Evolutionary conservation across 2,797 vertebrate genomes (phyloP).

Genomic region (Oceanodroma leucorhoa): DNA sequence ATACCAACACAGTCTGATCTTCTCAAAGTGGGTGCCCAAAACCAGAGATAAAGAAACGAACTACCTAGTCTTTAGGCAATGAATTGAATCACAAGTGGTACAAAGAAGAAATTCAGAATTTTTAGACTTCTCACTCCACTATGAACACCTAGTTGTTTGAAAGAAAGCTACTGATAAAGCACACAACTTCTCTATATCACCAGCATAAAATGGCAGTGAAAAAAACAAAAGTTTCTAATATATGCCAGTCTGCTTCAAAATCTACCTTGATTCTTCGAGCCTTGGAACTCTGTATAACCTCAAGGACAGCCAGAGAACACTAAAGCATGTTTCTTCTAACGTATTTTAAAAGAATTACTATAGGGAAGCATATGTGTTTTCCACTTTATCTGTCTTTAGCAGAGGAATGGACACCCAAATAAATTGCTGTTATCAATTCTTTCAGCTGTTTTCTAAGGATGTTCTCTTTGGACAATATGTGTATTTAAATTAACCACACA

Average conservation of each 20-base stretch:
- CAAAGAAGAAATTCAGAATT: background rate
- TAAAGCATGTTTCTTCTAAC: background rate
- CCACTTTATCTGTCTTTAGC: background rate
- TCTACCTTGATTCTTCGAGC: background rate
- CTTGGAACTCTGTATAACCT: background rate
- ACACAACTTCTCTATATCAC: background rate
- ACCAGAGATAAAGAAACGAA: background rate
- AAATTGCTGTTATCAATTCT: background rate
- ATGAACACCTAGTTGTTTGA: background rate
- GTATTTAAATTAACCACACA: background rate
- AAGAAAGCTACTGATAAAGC: background rate
- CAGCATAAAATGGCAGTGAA: background rate
- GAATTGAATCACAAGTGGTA: rapidly evolving
- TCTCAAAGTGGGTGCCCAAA: background rate
- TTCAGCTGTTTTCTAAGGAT: constrained; percentile 17
- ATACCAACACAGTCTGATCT: background rate
- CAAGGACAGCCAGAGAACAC: background rate
- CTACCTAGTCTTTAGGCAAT: background rate
- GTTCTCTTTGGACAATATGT: background rate
- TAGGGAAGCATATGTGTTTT: background rate
- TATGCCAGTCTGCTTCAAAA: background rate
- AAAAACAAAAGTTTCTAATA: background rate
- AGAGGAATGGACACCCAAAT: background rate
- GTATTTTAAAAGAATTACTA: background rate
- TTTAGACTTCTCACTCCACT: background rate